These are phyloP conservation scores for Hemicentrotus pulcherrimus DNA, from an alignment of 35 echinoderm and acorn worm genomes.

Conservation along the genomic window DNA sequence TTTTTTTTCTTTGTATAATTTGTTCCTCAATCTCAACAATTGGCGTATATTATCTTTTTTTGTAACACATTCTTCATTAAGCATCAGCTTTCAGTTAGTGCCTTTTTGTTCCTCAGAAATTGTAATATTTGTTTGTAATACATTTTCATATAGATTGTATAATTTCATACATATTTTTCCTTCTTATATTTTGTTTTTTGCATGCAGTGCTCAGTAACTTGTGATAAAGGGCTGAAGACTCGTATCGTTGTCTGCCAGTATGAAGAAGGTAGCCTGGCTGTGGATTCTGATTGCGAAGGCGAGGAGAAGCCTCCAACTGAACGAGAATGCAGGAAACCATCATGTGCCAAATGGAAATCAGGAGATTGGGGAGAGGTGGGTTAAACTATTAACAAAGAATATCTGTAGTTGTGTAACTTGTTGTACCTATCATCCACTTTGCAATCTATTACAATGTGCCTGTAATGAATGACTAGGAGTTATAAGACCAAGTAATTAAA, in stretches of 20 bases:
- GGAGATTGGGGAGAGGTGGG: conserved; percentile 35
- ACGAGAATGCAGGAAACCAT: neutral
- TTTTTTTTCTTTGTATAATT: neutral
- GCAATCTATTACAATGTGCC: too few species aligned
- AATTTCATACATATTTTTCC: neutral
- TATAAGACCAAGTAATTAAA: too few species aligned
- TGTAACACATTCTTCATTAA: neutral
- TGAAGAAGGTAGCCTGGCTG: conserved; percentile 25
- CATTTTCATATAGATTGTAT: neutral
- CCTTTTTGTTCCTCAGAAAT: neutral
- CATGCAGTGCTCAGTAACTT: conserved; percentile 47
- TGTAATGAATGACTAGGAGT: too few species aligned
- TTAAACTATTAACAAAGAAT: neutral
- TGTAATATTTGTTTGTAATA: neutral
- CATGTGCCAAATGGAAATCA: conserved; percentile 41
- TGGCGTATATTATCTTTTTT: neutral
- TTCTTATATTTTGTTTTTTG: neutral
- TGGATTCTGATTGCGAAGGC: conserved; percentile 2
- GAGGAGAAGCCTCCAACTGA: neutral
- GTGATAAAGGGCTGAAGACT: conserved; percentile 34
- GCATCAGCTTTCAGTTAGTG: too few species aligned
- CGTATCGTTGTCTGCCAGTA: conserved; percentile 19
- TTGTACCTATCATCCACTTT: too few species aligned
- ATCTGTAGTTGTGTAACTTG: too few species aligned
- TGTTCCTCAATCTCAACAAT: neutral